Conservation (phyloP, 2,888 invertebrate species). For the Pemphredon lugubris region DNA sequence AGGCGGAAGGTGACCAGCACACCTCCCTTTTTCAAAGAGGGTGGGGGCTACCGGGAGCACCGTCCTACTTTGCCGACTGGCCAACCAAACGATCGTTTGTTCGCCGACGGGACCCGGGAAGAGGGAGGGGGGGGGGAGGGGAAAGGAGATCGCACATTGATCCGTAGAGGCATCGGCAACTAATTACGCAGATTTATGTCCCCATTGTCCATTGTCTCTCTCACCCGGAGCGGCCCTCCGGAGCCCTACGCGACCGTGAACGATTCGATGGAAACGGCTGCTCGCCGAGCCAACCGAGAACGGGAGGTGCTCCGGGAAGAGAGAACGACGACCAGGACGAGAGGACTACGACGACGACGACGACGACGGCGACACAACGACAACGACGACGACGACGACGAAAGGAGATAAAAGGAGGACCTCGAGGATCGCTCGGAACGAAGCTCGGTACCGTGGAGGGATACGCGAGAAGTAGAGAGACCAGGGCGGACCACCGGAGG, state of each 20-base stretch:
- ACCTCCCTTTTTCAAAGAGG: conserved; percentile 64
- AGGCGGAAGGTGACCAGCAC: conserved; percentile 49
- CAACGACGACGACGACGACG: conserved; percentile 52
- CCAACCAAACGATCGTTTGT: conserved; percentile 81
- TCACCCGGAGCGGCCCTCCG: conserved; percentile 81
- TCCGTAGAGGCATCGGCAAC: conserved; percentile 85
- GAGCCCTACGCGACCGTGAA: conserved; percentile 66
- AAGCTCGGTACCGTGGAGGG: conserved; percentile 45
- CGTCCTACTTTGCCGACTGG: conserved; percentile 78
- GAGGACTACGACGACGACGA: conserved; percentile 42
- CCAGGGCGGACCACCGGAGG: conserved; percentile 74
- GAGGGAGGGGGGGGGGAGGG: conserved; percentile 62
- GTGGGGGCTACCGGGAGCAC: conserved; percentile 72
- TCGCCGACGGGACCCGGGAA: conserved; percentile 66
- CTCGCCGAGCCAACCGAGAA: conserved; percentile 41
- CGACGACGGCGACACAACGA: conserved; percentile 3
- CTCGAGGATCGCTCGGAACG: conserved; percentile 43
- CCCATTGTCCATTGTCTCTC: conserved; percentile 94
- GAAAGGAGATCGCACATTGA: conserved; percentile 81
- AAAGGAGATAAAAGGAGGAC: conserved; percentile 49
- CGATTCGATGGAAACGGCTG: conserved; percentile 56
- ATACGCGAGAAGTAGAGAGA: conserved; percentile 51
- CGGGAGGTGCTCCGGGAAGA: conserved; percentile 44
- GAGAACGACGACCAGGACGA: conserved; percentile 31
- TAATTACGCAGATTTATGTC: conserved; percentile 97